Percentiles rank a stretch among this genome's conserved stretches.
These are phyloP conservation scores for Neopelma chrysocephalum DNA, from an alignment of 2,797 vertebrate genomes.

Conservation along the genomic window DNA sequence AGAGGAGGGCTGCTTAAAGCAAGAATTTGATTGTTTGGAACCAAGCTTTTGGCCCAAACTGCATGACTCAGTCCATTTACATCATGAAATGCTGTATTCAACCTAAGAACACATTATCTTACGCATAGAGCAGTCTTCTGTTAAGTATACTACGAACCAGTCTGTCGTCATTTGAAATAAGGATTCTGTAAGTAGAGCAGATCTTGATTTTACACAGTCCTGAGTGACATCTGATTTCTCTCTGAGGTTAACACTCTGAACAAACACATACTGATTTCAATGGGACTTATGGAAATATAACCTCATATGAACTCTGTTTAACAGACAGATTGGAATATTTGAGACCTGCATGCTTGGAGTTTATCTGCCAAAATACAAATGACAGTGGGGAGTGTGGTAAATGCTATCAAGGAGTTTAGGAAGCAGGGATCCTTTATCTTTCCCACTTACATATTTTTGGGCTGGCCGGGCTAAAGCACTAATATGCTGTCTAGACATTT, in stretches of 20 bases:
- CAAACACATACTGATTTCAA: neutral
- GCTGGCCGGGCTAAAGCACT: neutral
- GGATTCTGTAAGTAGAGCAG: neutral
- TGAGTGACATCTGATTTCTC: neutral
- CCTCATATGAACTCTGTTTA: neutral
- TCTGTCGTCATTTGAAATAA: neutral
- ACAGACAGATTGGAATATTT: neutral
- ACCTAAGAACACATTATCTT: neutral
- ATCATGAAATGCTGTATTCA: neutral
- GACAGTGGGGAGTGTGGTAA: neutral
- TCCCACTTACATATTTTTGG: neutral
- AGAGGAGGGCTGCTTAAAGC: neutral
- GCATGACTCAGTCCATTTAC: neutral
- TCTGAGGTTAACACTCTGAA: neutral
- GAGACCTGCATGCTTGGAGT: neutral
- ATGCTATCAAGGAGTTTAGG: neutral
- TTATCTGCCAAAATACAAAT: neutral
- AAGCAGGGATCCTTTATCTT: neutral
- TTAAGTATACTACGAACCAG: neutral
- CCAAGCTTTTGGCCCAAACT: neutral
- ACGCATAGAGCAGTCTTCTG: neutral
- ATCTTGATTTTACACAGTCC: neutral
- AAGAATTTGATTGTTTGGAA: neutral
- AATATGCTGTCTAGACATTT: conserved; percentile 42
- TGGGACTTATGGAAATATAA: neutral